A percentile compares a stretch with the other conserved stretches of the same genome.
These are phyloP conservation scores for Exocentrus adspersus DNA, from an alignment of 2,888 invertebrate genomes.

Conservation along the genomic window DNA sequence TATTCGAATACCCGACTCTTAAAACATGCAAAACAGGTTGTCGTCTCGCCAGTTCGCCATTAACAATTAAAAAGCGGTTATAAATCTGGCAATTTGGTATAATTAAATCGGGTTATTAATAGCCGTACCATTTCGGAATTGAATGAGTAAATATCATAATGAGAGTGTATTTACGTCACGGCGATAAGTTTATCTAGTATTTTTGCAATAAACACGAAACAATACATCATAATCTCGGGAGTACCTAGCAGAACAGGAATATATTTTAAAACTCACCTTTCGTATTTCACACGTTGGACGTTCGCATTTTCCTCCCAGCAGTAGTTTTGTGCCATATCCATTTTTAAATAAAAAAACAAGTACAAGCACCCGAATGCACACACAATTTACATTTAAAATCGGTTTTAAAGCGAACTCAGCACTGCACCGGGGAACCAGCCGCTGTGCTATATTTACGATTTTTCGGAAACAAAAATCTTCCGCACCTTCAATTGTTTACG, in stretches of 20 bases:
- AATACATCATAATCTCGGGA: not conserved
- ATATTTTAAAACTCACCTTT: slow-evolving; percentile 61
- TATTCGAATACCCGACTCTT: not conserved
- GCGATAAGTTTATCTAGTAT: slow-evolving; percentile 22
- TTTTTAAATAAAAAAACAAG: slow-evolving; percentile 40
- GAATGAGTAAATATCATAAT: slow-evolving; percentile 35
- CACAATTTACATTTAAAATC: slow-evolving; percentile 29
- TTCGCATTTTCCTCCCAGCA: slow-evolving; percentile 67
- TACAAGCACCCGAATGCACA: slow-evolving; percentile 11
- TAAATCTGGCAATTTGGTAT: slow-evolving; percentile 37
- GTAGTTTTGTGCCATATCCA: slow-evolving; percentile 64
- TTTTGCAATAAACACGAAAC: slow-evolving; percentile 21
- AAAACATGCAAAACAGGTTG: slow-evolving; percentile 28
- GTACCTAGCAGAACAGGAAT: not conserved
- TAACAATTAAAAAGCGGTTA: slow-evolving; percentile 6
- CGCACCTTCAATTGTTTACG: slow-evolving; percentile 45
- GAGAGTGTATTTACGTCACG: slow-evolving; percentile 37
- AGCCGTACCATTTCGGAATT: slow-evolving; percentile 37
- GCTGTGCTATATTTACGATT: slow-evolving; percentile 19
- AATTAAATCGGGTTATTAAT: slow-evolving; percentile 40
- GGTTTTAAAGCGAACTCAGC: slow-evolving; percentile 16
- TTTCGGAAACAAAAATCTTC: too few species aligned
- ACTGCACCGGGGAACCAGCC: slow-evolving; percentile 12
- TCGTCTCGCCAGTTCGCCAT: slow-evolving; percentile 2
- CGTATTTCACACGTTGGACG: slow-evolving; percentile 67